A percentile compares a stretch with the other conserved stretches of the same genome.
phyloP scores from a whole-genome alignment of 2,797 vertebrate genomes.

The Allenopithecus nigroviridis region DNA sequence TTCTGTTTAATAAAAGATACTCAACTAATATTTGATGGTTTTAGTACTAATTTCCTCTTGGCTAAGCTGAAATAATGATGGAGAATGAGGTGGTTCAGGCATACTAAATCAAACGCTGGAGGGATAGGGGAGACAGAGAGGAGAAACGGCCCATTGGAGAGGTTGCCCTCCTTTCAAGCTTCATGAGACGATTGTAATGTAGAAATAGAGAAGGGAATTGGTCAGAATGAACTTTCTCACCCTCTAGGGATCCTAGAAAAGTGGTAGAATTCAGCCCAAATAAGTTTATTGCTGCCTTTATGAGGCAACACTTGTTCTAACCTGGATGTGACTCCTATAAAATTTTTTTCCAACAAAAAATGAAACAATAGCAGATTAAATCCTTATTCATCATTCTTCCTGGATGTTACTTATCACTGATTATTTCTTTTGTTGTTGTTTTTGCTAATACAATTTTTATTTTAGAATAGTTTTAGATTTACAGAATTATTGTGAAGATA shows the following conservation, averaged over 20 bases:
- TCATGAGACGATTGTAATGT: not conserved
- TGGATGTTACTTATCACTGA: not conserved
- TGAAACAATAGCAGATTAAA: not conserved
- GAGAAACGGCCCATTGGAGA: not conserved
- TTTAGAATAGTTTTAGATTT: not conserved
- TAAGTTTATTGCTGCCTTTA: not conserved
- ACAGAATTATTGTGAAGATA: not conserved
- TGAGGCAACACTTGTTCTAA: not conserved
- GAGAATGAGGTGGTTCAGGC: constrained; percentile 75
- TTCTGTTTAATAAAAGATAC: constrained; percentile 78
- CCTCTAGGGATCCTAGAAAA: not conserved
- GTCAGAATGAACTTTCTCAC: not conserved
- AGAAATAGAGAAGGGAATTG: no score
- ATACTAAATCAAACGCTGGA: not conserved
- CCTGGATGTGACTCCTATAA: not conserved
- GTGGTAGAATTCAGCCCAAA: not conserved
- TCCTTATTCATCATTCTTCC: not conserved
- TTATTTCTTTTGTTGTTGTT: not conserved
- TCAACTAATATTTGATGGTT: constrained; percentile 78
- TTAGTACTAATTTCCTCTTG: constrained; percentile 79
- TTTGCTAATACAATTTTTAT: not conserved
- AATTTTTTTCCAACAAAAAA: not conserved
- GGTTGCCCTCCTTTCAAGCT: not conserved
- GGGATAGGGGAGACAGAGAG: not conserved
- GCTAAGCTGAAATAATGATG: constrained; percentile 78